A percentile compares a stretch with the other conserved stretches of the same genome.
These are phyloP conservation scores for Ennomos erosarius DNA, from an alignment of 2,888 invertebrate genomes.

Conservation along the genomic window DNA sequence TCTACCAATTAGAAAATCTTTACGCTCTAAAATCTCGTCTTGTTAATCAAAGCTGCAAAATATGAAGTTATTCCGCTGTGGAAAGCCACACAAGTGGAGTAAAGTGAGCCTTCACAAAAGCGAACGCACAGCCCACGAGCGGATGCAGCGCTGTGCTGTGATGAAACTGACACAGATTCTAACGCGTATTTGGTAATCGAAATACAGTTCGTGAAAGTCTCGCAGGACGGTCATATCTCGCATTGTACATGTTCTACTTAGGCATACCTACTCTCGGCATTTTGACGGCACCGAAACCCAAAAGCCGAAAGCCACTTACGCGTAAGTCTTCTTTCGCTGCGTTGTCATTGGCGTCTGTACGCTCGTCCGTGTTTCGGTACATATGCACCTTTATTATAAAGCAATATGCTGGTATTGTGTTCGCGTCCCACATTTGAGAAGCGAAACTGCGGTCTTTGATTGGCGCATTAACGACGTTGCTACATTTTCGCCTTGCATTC, in stretches of 20 bases:
- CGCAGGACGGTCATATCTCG: slow-evolving; percentile 79
- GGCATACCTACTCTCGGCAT: slow-evolving; percentile 71
- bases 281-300: slow-evolving; percentile 79
- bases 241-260: slow-evolving; percentile 78
- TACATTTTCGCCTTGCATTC: slow-evolving; percentile 81
- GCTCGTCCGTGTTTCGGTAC: slow-evolving; percentile 52
- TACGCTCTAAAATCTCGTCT: neutral
- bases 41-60: slow-evolving; percentile 10
- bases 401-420: slow-evolving; percentile 55
- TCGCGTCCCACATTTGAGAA: slow-evolving; percentile 78
- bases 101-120: slow-evolving; percentile 59
- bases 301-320: slow-evolving; percentile 66
- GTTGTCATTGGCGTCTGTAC: slow-evolving; percentile 62
- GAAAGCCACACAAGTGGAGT: slow-evolving; percentile 45
- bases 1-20: neutral
- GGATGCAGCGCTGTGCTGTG: slow-evolving; percentile 78
- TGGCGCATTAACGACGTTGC: slow-evolving; percentile 76
- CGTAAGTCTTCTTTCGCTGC: slow-evolving; percentile 65
- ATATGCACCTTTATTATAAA: slow-evolving; percentile 52
- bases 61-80: slow-evolving; percentile 24
- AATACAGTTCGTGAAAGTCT: slow-evolving; percentile 83
- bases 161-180: slow-evolving; percentile 85
- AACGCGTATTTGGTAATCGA: slow-evolving; percentile 84
- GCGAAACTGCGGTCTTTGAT: slow-evolving; percentile 78
- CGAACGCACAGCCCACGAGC: slow-evolving; percentile 67